Evolutionary conservation across 2,888 invertebrate species (phyloP), one percentile per base, ranked within the genome.

Genomic region (Drosophila dives): DNA sequence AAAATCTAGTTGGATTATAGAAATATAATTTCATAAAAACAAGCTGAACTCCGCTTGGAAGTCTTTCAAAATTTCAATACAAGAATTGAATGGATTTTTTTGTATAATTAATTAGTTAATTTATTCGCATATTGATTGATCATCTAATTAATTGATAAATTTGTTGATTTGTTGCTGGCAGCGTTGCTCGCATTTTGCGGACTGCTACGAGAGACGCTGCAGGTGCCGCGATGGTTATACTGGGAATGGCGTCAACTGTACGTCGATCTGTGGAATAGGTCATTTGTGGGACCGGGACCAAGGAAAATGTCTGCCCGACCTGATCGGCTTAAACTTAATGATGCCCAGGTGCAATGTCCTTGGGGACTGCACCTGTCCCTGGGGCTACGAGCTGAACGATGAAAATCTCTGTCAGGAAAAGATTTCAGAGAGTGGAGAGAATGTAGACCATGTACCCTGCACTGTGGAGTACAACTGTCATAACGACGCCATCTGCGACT

Each of bases 401-500:
- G 89, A 73, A 0, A 77, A 69, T 64, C 73, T 77, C 20, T 92
- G 92, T 20, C 83, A 6, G 1, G 5, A 29, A 29, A 29, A 6
- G 29, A 29, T 5, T 6, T 29, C 29, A 29, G 5, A 29, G 29
- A 5, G 0, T 29, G 29, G 6, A 29, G 29, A 29, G 29, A 29
- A 29, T 6, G 6, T 6, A 29, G 29, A 29, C 0, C 0, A 4
- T 29, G 6, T 6, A 29, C 6, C 29, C 32, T 98, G 98, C 92
- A 95, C 96, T 90, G 94, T 95, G 38, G 94, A 97, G 68, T 94
- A 96, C 80, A 96, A 96, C 86, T 99, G 98, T 91, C 96, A 98
- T 85, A 94, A 95, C 20, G 95, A 97, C 91, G 98, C 98, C 7
- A 94, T 96, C 59, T 98, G 98, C 91, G 94, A 95, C 62, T 95